These are phyloP conservation scores for Denticeps clupeoides DNA, from an alignment of 2,797 vertebrate genomes.

Conservation along the genomic window DNA sequence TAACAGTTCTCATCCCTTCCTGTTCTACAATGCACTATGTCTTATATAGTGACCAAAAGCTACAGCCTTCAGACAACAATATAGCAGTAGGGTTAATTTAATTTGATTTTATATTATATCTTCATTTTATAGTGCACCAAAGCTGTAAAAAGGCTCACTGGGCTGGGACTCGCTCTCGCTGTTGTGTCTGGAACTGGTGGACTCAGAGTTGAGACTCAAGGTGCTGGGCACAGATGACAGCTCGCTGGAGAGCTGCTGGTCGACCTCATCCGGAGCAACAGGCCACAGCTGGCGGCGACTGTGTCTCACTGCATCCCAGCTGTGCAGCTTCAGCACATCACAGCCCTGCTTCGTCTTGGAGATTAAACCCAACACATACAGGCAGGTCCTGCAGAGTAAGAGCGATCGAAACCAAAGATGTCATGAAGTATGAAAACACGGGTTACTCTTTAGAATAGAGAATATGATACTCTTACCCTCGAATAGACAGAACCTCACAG, in stretches of 20 bases:
- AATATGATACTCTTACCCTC: constrained; percentile 57
- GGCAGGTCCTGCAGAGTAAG: constrained; percentile 52
- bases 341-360: constrained; percentile 75
- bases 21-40: too few species aligned
- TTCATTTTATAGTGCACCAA: too few species aligned
- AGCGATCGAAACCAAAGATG: background rate
- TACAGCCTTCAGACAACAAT: too few species aligned
- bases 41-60: too few species aligned
- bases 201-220: constrained; percentile 73
- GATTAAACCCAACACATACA: constrained; percentile 73
- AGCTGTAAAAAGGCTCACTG: too few species aligned
- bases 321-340: constrained; percentile 69
- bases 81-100: too few species aligned
- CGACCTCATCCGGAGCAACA: constrained; percentile 71
- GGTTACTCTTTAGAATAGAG: too few species aligned
- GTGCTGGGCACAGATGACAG: constrained; percentile 71
- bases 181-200: constrained; percentile 71
- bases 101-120: too few species aligned
- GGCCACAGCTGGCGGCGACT: constrained; percentile 71
- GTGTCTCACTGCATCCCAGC: constrained; percentile 72
- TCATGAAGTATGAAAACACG: too few species aligned
- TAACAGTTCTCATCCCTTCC: too few species aligned
- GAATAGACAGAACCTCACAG: constrained; percentile 72
- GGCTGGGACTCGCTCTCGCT: constrained; percentile 75
- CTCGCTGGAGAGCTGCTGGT: constrained; percentile 56